Evolutionary conservation across 2,113 vertebrate genomes (phyloP).

Genomic region (Micronycteris hirsuta): DNA sequence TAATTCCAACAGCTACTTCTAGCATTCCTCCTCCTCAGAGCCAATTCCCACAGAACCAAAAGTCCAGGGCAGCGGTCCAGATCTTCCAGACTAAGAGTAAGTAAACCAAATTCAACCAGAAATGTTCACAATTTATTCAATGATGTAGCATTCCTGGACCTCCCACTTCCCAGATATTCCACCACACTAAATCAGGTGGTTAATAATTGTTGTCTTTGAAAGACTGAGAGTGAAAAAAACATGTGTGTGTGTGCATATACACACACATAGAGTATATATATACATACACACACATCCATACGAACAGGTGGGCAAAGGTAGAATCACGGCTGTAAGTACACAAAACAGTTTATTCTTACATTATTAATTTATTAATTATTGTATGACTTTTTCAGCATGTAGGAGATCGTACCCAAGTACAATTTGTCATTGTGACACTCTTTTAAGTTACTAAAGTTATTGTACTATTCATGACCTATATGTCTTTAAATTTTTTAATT

Average conservation of each 20-base stretch:
- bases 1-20: background rate
- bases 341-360: background rate
- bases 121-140: background rate
- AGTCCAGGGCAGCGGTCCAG: background rate
- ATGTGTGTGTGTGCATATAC: background rate
- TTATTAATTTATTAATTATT: background rate
- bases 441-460: background rate
- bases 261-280: too few relatives aligned
- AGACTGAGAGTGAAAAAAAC: background rate
- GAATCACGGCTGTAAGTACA: background rate
- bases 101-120: slow-evolving; percentile 64
- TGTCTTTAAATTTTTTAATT: background rate
- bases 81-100: background rate
- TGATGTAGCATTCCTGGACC: background rate
- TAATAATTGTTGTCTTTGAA: background rate
- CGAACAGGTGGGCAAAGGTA: background rate
- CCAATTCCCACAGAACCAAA: slow-evolving; percentile 9
- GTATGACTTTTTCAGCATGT: background rate
- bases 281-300: background rate
- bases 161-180: slow-evolving; percentile 32
- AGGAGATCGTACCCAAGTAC: background rate
- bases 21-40: background rate
- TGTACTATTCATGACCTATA: background rate
- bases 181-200: background rate
- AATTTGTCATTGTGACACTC: background rate